Evolutionary conservation across 2,113 vertebrate species (phyloP), one percentile per base, ranked within the genome.

Genomic region (Sakesphorus luctuosus): DNA sequence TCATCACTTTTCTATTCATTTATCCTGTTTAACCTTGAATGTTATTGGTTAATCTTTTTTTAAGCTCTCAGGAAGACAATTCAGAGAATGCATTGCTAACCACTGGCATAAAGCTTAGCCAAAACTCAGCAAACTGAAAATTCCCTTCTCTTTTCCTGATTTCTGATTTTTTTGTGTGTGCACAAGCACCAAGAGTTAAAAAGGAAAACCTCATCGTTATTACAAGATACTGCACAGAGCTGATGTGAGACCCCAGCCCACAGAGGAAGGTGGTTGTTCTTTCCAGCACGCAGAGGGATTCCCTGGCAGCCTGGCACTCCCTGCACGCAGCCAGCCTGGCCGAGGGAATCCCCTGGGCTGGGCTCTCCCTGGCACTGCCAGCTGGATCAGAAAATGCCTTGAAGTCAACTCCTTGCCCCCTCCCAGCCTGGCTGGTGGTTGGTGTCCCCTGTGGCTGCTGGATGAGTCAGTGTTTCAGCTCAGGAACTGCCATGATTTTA

Each of bases 21-120:
- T 92, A 81, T 94, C 86, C 88, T 87, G 61, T 90, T 96, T 95
- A 92, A 95, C 94, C 94, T 96, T 96, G 94, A 94, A 87, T 38
- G 74, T 75, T 82, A 79, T 83, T 84, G 96, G 72, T 90, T 95
- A 92, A 69, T 56, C 87, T 94, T 88, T 89, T 84, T 94, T 90
- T 62, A 62, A 95, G 80, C 52, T 75, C 73, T 82, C 83, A 33
- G 76, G 76, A 90, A 95, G 92, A 75, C 88, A 89, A 75, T 90
- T 87, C 87, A 84, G 79, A 68, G 79, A 72, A 79, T 24, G 65
- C 85, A 43, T 24, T 90, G 28, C 74, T 46, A 84, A 76, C 67
- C 12, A 18, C 4, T 3, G 69, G 61, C 2, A 2, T 4, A 50
- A 87, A 79, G 75, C 93, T 79, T 11, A 67, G 85, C 88, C 8